Evolutionary conservation across 2,888 invertebrate genomes (phyloP).

Genomic region (Epistrophe eligans): DNA sequence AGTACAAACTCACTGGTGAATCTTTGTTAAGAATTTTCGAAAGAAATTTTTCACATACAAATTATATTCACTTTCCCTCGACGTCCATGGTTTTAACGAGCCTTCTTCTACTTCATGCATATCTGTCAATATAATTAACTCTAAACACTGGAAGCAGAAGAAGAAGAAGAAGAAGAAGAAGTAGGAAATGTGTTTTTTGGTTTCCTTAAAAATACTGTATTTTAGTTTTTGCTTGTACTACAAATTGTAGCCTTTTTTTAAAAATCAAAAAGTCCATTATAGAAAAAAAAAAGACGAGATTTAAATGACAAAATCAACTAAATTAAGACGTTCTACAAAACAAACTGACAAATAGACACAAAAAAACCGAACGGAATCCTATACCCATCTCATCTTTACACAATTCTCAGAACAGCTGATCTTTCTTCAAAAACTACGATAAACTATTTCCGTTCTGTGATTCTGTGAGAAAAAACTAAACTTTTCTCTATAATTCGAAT

Average conservation of each 20-base stretch:
- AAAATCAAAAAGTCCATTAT: constrained; percentile 14
- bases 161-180: too few relatives aligned
- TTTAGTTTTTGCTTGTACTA: neutral
- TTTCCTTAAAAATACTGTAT: neutral
- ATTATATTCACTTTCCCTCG: constrained; percentile 42
- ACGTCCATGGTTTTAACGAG: constrained; percentile 31
- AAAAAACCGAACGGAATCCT: constrained; percentile 8
- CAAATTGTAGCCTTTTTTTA: neutral
- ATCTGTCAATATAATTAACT: neutral
- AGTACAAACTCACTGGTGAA: constrained; percentile 30
- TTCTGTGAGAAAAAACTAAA: neutral
- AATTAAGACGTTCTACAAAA: constrained; percentile 16
- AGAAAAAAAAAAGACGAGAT: neutral
- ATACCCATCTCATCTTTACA: constrained; percentile 9
- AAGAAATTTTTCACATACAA: constrained; percentile 54
- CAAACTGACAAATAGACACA: constrained; percentile 34
- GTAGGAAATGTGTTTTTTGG: neutral
- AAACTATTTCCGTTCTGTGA: constrained; percentile 29
- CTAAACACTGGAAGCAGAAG: neutral
- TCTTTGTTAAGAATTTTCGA: constrained; percentile 29
- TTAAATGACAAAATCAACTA: constrained; percentile 20
- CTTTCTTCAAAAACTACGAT: neutral
- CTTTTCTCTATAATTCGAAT: neutral
- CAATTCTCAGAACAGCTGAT: constrained; percentile 12
- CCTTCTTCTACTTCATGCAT: constrained; percentile 13